A percentile compares a stretch with the other conserved stretches of the same genome.
Evolutionary conservation across 2,888 invertebrate species (phyloP).

Genomic region (Lithophane semibrunnea): DNA sequence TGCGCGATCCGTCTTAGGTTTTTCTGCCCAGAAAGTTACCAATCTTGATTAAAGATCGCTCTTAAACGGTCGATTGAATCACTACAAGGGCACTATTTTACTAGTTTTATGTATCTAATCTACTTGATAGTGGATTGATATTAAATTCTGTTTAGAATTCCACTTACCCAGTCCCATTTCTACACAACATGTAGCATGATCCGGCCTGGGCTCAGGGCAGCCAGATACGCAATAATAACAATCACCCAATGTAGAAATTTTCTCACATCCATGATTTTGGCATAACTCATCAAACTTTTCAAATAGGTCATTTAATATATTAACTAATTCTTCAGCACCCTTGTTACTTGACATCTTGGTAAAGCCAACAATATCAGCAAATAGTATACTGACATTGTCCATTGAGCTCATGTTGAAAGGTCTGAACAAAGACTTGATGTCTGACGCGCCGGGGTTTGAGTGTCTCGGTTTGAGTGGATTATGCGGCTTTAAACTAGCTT

Average conservation of each 20-base stretch:
- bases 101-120: constrained; percentile 11
- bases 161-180: constrained; percentile 97
- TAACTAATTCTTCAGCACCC: constrained; percentile 98
- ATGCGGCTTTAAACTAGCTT: constrained; percentile 89
- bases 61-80: background rate
- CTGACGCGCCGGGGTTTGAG: constrained; percentile 91
- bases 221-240: constrained; percentile 99
- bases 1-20: background rate
- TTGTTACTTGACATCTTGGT: constrained; percentile 99
- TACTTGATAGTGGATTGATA: background rate
- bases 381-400: constrained; percentile 98
- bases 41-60: background rate
- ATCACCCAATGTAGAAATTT: constrained; percentile 98
- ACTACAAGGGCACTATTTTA: background rate
- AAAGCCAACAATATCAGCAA: constrained; percentile 99
- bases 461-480: constrained; percentile 85
- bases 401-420: constrained; percentile 99
- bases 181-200: constrained; percentile 98
- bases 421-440: constrained; percentile 96
- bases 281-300: constrained; percentile 98
- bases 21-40: background rate
- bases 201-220: constrained; percentile 97
- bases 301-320: constrained; percentile 98
- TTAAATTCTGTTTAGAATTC: constrained; percentile 30
- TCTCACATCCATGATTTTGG: constrained; percentile 97